Percentiles rank a stretch among this genome's conserved stretches.
Conservation (phyloP, 2,888 invertebrate species). For the Zonitis immaculata region DNA sequence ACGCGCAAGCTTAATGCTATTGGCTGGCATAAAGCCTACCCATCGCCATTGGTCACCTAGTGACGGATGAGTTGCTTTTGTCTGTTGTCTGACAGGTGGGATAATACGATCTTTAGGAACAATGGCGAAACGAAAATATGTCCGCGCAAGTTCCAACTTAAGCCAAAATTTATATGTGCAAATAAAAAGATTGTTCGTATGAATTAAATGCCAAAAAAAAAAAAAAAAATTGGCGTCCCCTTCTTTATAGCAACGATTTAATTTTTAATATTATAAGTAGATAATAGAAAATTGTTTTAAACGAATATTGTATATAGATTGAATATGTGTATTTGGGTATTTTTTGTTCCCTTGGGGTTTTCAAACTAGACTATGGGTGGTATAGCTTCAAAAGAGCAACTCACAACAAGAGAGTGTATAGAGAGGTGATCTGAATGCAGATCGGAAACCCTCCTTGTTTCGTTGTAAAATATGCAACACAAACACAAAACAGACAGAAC, state of each 20-base stretch:
- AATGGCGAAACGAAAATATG: conserved; percentile 41
- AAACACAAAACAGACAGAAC: conserved; percentile 14
- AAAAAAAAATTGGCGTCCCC: too few relatives aligned
- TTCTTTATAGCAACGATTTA: too few relatives aligned
- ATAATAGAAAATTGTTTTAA: too few relatives aligned
- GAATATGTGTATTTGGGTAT: neutral
- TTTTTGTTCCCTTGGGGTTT: neutral
- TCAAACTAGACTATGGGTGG: conserved; percentile 7
- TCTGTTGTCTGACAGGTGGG: conserved; percentile 45
- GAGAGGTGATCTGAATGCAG: conserved; percentile 46
- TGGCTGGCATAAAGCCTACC: conserved; percentile 40
- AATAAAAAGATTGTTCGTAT: too few relatives aligned
- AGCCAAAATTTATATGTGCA: too few relatives aligned
- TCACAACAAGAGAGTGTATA: too few relatives aligned
- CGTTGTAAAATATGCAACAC: conserved; percentile 44
- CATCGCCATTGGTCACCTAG: conserved; percentile 41
- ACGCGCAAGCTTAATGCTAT: conserved; percentile 45
- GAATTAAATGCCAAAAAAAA: too few relatives aligned
- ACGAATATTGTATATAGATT: too few relatives aligned
- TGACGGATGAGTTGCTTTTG: conserved; percentile 45
- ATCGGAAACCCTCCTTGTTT: conserved; percentile 38
- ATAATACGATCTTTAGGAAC: conserved; percentile 41
- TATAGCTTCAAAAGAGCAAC: conserved; percentile 47
- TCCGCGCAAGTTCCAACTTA: conserved; percentile 7
- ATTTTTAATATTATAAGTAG: too few relatives aligned